Evolutionary conservation across 2,113 vertebrate genomes (phyloP).

Genomic region (Rattus rattus): DNA sequence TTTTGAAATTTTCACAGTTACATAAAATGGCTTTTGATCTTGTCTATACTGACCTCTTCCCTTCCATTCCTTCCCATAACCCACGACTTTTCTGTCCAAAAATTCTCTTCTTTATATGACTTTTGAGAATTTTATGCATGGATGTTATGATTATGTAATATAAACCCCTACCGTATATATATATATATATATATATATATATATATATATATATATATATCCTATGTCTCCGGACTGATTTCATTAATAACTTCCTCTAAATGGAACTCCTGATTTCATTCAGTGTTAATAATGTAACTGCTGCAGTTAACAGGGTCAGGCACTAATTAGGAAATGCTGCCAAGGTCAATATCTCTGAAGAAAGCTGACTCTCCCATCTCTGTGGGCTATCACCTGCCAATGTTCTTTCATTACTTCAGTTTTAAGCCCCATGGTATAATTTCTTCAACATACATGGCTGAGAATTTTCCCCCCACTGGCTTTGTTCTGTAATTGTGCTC

Average conservation of each 20-base stretch:
- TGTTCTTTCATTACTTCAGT: neutral
- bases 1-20: neutral
- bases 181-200: too few species aligned
- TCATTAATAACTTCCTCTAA: too few species aligned
- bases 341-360: neutral
- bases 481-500: neutral
- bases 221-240: neutral
- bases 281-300: neutral
- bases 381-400: neutral
- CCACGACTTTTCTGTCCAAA: neutral
- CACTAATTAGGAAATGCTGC: neutral
- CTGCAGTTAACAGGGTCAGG: accelerated
- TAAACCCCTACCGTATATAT: neutral
- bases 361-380: neutral
- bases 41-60: neutral
- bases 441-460: neutral
- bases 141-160: neutral
- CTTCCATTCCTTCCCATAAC: neutral
- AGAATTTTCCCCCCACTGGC: neutral
- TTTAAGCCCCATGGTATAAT: neutral
- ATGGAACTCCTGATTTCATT: neutral
- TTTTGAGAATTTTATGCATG: neutral
- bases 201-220: too few species aligned
- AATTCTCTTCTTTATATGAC: neutral
- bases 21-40: neutral